Evolutionary conservation across 2,113 vertebrate genomes (phyloP), one percentile per base, ranked within the genome.

Genomic region (Chloropsis hardwickii): DNA sequence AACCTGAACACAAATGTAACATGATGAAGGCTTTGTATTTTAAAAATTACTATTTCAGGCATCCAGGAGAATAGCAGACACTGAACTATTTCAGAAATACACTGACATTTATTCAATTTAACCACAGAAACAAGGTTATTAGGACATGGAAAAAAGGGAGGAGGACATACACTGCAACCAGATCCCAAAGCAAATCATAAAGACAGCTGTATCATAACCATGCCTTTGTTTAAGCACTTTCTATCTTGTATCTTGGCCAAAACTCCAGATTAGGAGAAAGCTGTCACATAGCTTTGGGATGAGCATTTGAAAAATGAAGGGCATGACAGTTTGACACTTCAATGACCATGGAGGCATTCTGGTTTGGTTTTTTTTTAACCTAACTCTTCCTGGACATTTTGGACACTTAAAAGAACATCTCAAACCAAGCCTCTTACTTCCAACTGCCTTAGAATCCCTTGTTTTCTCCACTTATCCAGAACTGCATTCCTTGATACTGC

Each of bases 271-370:
- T 31, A 71, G 9, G 35, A 65, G 11, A 48, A 67, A 79, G 51
- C n/a, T 62, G 31, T 23, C 31, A 57, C 40, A 76, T 2, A 37
- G 15, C 8, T 86, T 40, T 45, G 21, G 24, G 40, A 57, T 27
- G 31, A 79, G 22, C 67, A 60, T 48, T 25, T 80, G 42, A 45
- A 57, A 85, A 86, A 39, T 12, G 13, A 77, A 67, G 8, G 39
- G 33, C 37, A 48, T 9, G 5, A 19, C 2, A 81, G 31, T n/a
- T 7, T 37, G 60, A 88, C 40, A 86, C 44, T 67, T 66, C 50
- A 48, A 0, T 24, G 25, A 65, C 42, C 39, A 51, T 0, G 4
- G 31, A 53, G 12, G 10, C 2, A 2, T 33, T 66, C 6, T 54
- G 6, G 2, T 53, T 86, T 29, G 5, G 37, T 37, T 0, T 14